Base-by-base conservation (phyloP, 2,888 invertebrate species). In the Scelioninae gen. 2 region DNA sequence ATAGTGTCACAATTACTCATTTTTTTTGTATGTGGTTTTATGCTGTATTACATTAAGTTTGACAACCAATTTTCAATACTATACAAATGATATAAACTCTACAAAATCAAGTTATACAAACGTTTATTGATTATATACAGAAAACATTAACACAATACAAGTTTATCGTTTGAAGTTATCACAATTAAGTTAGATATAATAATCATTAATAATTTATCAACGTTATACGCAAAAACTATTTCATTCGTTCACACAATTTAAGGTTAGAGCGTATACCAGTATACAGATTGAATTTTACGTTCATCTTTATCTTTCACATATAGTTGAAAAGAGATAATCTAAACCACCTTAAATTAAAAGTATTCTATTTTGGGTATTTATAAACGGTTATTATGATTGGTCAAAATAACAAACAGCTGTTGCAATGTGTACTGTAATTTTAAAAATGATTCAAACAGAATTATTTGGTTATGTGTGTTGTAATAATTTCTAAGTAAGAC, bases 1-100 rank as follows among this genome's bases (percentile, higher is more conserved):
- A 91, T 83, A 78, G 90, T 89, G 76, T 90, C 89, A 75, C 88
- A 90, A 82, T 88, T 88, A 63, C 87, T 82, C 89, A 89, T 89
- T 67, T 75, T 80, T 37, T 6, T 37, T 5, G 11, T 28, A 9
- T 46, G n/a, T 7, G 9, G 18, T 22, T 7, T 28, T 2, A 18
- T 35, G 33, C 13, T 41, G 28, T 35, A 25, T 28, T 39, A 50
- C n/a, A 46, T 63, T 33, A 52, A 28, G 9, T 45, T 53, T 64
- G 53, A 52, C 45, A 52, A 43, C 11, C 28, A 25, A 11, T 18
- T 11, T 33, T 35, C 35, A 11, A 18, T 11, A 11, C 13, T n/a
- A n/a, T n/a, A n/a, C 13, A 25, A 25, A 25, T 2, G 22, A 13
- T n/a, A n/a, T n/a, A n/a, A n/a, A 31, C 31, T 15, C 4, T 31